These are phyloP conservation scores for Artemia sp. DNA, from an alignment of 2,888 invertebrate species.

Conservation along the genomic window DNA sequence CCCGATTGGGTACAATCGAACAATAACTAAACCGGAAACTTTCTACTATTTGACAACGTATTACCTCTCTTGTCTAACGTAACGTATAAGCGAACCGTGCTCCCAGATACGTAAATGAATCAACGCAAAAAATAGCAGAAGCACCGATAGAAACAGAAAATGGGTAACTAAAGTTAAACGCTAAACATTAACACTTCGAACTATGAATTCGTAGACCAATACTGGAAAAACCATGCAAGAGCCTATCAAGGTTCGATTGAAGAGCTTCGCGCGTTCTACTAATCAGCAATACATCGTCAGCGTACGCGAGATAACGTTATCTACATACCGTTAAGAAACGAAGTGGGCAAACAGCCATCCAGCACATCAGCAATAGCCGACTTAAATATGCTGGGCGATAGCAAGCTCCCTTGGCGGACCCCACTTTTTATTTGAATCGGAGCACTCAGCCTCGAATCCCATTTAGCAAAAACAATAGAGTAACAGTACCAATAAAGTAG, in stretches of 20 bases:
- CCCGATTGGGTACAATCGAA: background rate
- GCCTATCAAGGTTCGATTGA: background rate
- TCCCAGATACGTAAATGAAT: constrained; percentile 3
- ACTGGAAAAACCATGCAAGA: background rate
- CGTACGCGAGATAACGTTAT: background rate
- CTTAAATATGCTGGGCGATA: background rate
- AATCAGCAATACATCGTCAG: background rate
- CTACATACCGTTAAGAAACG: background rate
- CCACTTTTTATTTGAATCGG: background rate
- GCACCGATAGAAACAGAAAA: background rate
- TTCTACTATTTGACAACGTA: background rate
- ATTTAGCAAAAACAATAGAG: no score
- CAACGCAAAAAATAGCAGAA: background rate
- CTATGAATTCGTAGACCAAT: background rate
- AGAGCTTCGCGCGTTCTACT: background rate
- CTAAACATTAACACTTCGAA: background rate
- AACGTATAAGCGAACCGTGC: background rate
- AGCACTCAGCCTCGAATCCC: no score
- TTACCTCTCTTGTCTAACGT: background rate
- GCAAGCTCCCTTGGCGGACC: background rate
- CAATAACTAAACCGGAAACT: background rate
- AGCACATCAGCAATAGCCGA: background rate
- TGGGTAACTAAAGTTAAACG: background rate
- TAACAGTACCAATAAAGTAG: background rate
- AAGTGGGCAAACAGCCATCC: background rate